Conservation (phyloP, 2,888 invertebrate species). For the Slavum lentiscoides region DNA sequence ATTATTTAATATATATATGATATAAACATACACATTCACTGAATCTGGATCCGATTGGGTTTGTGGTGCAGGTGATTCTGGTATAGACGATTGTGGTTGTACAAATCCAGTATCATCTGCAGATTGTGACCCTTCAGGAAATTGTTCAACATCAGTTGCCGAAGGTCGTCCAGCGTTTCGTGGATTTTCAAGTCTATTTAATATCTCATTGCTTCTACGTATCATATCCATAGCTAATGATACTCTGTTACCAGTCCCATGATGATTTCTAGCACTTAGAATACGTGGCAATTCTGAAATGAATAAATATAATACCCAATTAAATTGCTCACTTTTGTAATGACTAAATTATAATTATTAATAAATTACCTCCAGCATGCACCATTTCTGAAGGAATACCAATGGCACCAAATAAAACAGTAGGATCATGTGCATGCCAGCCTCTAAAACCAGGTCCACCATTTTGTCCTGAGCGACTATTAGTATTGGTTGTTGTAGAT, state of each 20-base stretch:
- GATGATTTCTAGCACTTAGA: constrained; percentile 14
- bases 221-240: constrained; percentile 60
- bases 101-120: constrained; percentile 27
- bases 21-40: constrained; percentile 39
- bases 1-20: background rate
- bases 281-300: constrained; percentile 28
- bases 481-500: constrained; percentile 53
- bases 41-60: constrained; percentile 37
- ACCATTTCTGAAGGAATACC: constrained; percentile 63
- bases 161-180: constrained; percentile 25
- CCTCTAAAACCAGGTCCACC: constrained; percentile 47
- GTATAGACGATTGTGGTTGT: constrained; percentile 58
- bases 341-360: background rate
- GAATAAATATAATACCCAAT: constrained; percentile 29
- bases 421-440: constrained; percentile 50
- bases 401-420: constrained; percentile 66
- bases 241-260: constrained; percentile 54
- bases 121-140: constrained; percentile 10
- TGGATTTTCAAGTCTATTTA: constrained; percentile 62
- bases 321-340: constrained; percentile 59
- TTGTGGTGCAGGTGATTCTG: constrained; percentile 42
- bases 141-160: constrained; percentile 58
- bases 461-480: constrained; percentile 57
- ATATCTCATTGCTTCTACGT: constrained; percentile 60
- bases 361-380: constrained; percentile 56